Base-by-base conservation (phyloP, 2,797 vertebrate species). In the Arvicola amphibius region DNA sequence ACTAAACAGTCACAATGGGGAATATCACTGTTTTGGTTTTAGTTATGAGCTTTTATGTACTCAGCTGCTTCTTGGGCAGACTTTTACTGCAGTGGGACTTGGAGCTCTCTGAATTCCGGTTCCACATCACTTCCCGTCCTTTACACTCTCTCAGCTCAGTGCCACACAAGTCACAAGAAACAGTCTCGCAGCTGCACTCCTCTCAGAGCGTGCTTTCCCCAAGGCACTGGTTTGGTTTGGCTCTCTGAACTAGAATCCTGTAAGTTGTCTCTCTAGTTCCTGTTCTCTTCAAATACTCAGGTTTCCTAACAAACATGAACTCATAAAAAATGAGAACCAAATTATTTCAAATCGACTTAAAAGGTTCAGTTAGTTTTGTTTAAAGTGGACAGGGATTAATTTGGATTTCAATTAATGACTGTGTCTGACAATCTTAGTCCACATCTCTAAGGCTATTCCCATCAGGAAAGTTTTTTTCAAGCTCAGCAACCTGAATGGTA, bases 1-100 rank as follows among this genome's bases (percentile, higher is more conserved):
- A 99, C 99, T 99, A 99, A 99, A 99, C 99, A 99, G 99, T 99
- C 98, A 98, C 99, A 94, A 98, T 98, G 98, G 99, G 99, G 99
- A 99, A 99, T 99, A 99, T 98, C 98, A 98, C 98, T 99, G 99
- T 99, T 99, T 99, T 99, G 99, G 98, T 99, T 99, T 99, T 98
- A 98, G 99, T 98, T 99, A 99, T 98, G 98, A 98, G 98, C 97
- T 98, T 99, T 99, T 99, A 99, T 99, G 99, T 99, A 99, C 99
- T 99, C 99, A 99, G 99, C 99, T 99, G 99, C 98, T 99, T 97
- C 98, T 98, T 98, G 92, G 89, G 97, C 97, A 92, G 98, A 97
- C 97, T 98, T 96, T 98, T 94, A 96, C 97, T 98, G 98, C 98
- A 97, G 98, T 92, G 98, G 98, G 98, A 98, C 97, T 97, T 96